These are phyloP conservation scores for Thinocorus orbignyianus DNA, from an alignment of 2,113 vertebrate genomes.

Conservation along the genomic window DNA sequence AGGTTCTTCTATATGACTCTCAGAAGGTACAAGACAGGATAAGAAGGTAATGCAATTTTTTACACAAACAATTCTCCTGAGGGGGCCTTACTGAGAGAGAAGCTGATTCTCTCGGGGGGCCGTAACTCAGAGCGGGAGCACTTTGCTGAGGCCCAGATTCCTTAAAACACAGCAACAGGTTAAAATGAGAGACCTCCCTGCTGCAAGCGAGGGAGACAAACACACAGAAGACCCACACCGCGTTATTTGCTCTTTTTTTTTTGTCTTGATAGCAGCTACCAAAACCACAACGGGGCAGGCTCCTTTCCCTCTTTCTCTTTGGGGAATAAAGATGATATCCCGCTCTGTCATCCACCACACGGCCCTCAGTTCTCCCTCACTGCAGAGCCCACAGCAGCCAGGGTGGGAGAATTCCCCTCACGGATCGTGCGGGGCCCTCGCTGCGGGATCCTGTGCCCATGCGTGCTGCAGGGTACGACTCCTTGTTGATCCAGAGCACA, in stretches of 20 bases:
- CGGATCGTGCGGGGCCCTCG: accelerated
- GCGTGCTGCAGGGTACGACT: accelerated
- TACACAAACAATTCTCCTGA: neutral
- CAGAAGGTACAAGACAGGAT: neutral
- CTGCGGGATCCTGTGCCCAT: accelerated
- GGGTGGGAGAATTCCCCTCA: neutral
- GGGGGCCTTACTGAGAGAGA: neutral
- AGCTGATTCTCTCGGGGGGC: neutral
- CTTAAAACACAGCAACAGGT: neutral
- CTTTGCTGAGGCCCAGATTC: neutral
- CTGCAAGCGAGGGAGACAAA: accelerated
- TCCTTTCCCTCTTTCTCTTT: neutral
- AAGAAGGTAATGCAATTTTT: neutral
- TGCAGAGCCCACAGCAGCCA: accelerated
- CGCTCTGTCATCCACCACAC: accelerated
- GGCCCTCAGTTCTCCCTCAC: accelerated
- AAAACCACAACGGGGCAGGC: accelerated
- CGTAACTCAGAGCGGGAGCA: neutral
- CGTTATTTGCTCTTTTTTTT: neutral
- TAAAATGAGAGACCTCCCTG: accelerated
- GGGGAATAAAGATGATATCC: neutral
- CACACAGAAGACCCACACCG: accelerated
- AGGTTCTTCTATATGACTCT: neutral
- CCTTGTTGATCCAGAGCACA: accelerated
- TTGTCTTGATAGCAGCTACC: neutral